Evolutionary conservation across 1,140 invertebrate genomes (phyloP), one percentile per base, ranked within the genome.

Genomic region (Procambarus clarkii): DNA sequence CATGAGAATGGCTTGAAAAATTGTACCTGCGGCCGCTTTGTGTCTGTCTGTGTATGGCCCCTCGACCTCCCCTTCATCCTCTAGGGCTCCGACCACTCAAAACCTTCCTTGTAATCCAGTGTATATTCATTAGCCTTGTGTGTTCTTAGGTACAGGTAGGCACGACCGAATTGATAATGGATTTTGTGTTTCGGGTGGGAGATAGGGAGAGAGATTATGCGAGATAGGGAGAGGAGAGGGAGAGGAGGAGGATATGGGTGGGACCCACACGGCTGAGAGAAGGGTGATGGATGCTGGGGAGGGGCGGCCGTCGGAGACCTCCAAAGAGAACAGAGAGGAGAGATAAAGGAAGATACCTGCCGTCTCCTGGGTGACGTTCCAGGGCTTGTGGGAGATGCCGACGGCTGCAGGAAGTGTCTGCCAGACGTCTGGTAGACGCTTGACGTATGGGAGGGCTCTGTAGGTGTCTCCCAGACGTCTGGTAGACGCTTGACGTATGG

Each of bases 1-100:
- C 86, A 88, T 88, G 76, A 79, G 86, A 88, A 88, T 88, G 78
- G 86, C 34, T 58, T 88, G 86, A 88, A 74, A 88, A 88, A 88
- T 88, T 50, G 50, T 79, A 78, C 50, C 74, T 77, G 74, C 34
- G 84, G 50, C 24, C 44, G 69, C 84, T 86, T 86, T 86, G 84
- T 85, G 54, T 85, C 9, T 85, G 82, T 15, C 21, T 44, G 78
- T 44, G 44, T 44, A n/a, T 45, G 15, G 78, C 50, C 78, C 48
- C 60, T 4, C 60, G 60, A 18, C 60, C 21, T 69, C 60, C 18
- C 60, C 18, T n/a, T n/a, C n/a, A n/a, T n/a, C n/a, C n/a, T n/a
- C n/a, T n/a, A n/a, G n/a, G n/a, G n/a, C n/a, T n/a, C n/a, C n/a
- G n/a, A n/a, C n/a, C n/a, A n/a, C n/a, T n/a, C n/a, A n/a, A n/a